Conservation (phyloP, 2,113 vertebrate species). For the Accipiter cooperii region DNA sequence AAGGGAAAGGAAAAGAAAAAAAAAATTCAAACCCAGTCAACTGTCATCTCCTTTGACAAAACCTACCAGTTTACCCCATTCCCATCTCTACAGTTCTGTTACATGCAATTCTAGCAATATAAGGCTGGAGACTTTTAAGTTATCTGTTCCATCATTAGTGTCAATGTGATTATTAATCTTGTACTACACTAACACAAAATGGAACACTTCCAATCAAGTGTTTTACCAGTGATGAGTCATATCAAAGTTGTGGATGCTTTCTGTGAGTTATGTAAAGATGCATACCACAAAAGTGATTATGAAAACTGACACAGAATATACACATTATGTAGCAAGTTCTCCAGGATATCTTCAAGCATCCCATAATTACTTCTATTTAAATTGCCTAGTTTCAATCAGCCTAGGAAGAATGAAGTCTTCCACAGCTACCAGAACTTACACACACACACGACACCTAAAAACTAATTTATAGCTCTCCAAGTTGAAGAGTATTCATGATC, state of each 20-base stretch:
- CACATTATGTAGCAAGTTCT: neutral
- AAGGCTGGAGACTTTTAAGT: neutral
- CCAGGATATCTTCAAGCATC: neutral
- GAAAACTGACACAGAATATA: neutral
- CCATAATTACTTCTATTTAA: neutral
- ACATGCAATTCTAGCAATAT: neutral
- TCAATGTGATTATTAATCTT: neutral
- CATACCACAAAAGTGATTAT: neutral
- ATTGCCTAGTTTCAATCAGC: neutral
- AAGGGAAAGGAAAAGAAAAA: too few species aligned
- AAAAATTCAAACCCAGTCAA: neutral
- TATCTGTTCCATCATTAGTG: neutral
- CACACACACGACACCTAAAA: neutral
- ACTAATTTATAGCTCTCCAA: neutral
- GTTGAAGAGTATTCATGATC: neutral
- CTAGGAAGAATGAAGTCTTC: neutral
- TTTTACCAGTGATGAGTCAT: neutral
- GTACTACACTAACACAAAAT: neutral
- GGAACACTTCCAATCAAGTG: neutral
- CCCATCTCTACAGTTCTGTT: neutral
- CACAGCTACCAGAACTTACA: neutral
- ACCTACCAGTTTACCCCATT: neutral
- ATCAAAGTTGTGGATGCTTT: neutral
- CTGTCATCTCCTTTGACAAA: neutral
- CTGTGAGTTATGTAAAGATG: neutral